These are phyloP conservation scores for Metaphire vulgaris DNA, from an alignment of 1,140 invertebrate genomes.

Conservation along the genomic window DNA sequence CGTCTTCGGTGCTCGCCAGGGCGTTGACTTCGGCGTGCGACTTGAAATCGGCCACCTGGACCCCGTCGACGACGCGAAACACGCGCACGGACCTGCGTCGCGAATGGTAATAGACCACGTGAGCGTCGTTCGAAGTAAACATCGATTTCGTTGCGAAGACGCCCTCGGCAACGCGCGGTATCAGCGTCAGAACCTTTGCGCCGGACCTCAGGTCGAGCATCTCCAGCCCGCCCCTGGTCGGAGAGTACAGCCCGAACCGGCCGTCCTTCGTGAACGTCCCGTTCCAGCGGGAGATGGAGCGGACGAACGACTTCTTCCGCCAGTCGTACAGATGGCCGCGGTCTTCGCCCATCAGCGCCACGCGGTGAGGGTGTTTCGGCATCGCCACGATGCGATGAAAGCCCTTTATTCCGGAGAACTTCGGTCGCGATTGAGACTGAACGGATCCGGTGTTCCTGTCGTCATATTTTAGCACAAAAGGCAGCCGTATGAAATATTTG, in stretches of 20 bases:
- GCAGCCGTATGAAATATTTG: no score
- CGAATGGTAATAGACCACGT: slow-evolving; percentile 93
- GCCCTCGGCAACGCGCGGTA: slow-evolving; percentile 81
- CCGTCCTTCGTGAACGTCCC: slow-evolving; percentile 54
- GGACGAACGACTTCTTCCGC: slow-evolving; percentile 54
- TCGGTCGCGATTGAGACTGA: background rate
- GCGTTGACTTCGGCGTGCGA: slow-evolving; percentile 75
- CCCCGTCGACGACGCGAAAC: slow-evolving; percentile 78
- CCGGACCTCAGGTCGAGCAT: slow-evolving; percentile 53
- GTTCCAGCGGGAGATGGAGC: slow-evolving; percentile 55
- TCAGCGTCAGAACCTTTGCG: slow-evolving; percentile 74
- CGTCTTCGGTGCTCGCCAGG: slow-evolving; percentile 54
- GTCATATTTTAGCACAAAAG: no score
- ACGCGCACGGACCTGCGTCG: slow-evolving; percentile 83
- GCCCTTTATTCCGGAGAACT: background rate
- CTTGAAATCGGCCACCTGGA: slow-evolving; percentile 84
- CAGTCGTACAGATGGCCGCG: slow-evolving; percentile 67
- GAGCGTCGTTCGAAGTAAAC: slow-evolving; percentile 88
- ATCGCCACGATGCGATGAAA: background rate
- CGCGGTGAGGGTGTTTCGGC: slow-evolving; percentile 30
- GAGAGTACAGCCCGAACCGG: slow-evolving; percentile 84
- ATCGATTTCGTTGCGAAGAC: slow-evolving; percentile 90
- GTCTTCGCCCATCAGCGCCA: slow-evolving; percentile 81
- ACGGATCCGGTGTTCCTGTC: background rate
- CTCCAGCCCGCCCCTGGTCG: slow-evolving; percentile 82